Conservation (phyloP, 2,888 invertebrate genomes). For the Drosophila meridionalis region DNA sequence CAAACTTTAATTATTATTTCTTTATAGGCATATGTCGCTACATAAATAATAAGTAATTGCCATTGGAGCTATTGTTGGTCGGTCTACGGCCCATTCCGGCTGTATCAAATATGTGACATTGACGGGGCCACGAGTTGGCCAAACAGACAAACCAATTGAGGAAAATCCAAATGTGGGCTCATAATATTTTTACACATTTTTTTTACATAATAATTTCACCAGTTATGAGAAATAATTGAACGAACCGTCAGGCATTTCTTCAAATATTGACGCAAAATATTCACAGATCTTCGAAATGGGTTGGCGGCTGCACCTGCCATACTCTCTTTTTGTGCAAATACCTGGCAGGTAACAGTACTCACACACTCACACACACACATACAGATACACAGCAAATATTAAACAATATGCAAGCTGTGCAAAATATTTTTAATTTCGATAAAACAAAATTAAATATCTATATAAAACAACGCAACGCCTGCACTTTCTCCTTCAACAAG, state of each 20-base stretch:
- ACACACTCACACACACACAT: background rate
- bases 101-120: conserved; percentile 51
- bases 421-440: conserved; percentile 61
- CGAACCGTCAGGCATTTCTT: conserved; percentile 47
- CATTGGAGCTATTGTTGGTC: conserved; percentile 25
- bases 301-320: conserved; percentile 56
- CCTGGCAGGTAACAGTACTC: conserved; percentile 15
- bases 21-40: conserved; percentile 59
- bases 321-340: conserved; percentile 72
- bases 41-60: conserved; percentile 68
- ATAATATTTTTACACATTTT: background rate
- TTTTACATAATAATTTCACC: conserved; percentile 45
- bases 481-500: conserved; percentile 70
- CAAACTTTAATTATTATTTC: conserved; percentile 70
- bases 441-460: conserved; percentile 35
- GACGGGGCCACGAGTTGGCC: conserved; percentile 39
- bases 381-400: conserved; percentile 22
- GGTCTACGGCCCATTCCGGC: conserved; percentile 31
- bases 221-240: conserved; percentile 28
- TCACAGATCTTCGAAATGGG: conserved; percentile 66
- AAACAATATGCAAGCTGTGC: conserved; percentile 72
- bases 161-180: conserved; percentile 35
- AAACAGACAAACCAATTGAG: conserved; percentile 33
- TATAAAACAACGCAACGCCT: conserved; percentile 44
- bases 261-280: conserved; percentile 62